Percentiles rank a stretch among this genome's conserved stretches.
Evolutionary conservation across 64 coral and sea anemone genomes (phyloP).

Genomic region (Astreopora myriophthalma): DNA sequence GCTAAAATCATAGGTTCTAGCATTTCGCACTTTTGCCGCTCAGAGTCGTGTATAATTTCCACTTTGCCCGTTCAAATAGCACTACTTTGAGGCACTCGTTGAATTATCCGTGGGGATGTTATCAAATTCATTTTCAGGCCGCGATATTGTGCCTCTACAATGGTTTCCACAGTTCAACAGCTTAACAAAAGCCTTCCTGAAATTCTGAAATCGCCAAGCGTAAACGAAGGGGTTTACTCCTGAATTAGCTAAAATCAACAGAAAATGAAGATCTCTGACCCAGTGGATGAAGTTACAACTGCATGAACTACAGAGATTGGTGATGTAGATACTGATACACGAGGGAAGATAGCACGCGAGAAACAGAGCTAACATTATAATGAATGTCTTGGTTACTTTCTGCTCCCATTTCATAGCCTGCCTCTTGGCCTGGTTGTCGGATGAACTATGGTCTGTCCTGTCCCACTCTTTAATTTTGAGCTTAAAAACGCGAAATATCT

Average conservation of each 20-base stretch:
- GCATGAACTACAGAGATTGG: constrained; percentile 71
- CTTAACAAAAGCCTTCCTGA: constrained; percentile 55
- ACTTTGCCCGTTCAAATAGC: too few relatives aligned
- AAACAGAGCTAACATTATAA: constrained; percentile 75
- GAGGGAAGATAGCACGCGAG: constrained; percentile 79
- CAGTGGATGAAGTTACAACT: constrained; percentile 72
- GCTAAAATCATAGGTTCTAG: too few relatives aligned
- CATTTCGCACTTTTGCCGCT: too few relatives aligned
- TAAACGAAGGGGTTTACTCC: constrained; percentile 85
- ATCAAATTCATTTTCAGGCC: background rate
- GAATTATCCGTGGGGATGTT: background rate
- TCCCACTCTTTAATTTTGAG: constrained; percentile 63
- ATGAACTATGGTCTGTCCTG: constrained; percentile 4
- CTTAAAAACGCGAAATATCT: constrained; percentile 71
- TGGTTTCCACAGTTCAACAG: background rate
- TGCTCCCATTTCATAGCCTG: constrained; percentile 72
- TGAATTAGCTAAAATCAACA: constrained; percentile 75
- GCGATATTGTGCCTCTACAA: background rate
- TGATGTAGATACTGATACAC: constrained; percentile 73
- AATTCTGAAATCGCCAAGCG: constrained; percentile 80
- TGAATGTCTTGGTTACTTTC: constrained; percentile 85
- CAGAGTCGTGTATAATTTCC: too few relatives aligned
- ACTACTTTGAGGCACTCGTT: too few relatives aligned
- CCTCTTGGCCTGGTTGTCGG: constrained; percentile 61
- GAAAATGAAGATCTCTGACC: constrained; percentile 73